Evolutionary conservation across 2,797 vertebrate genomes (phyloP), one percentile per base, ranked within the genome.

Genomic region (Bovichtus diacanthus): DNA sequence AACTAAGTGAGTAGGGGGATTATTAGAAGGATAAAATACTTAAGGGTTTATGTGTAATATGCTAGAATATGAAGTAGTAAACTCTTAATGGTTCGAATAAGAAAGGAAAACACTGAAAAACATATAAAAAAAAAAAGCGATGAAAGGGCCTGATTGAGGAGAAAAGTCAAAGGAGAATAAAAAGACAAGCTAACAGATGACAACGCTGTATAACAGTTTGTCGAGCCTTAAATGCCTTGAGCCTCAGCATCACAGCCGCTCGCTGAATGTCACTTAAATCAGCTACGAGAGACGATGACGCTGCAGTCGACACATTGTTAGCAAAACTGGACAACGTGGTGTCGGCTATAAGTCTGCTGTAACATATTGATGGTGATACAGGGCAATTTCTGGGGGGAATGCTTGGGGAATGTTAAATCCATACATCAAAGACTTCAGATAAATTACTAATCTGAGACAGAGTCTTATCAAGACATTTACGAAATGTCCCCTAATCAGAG

Each of bases 381-480:
- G n/a, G n/a, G n/a, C 53, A n/a, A n/a, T n/a, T n/a, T n/a, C n/a
- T n/a, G n/a, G n/a, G n/a, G n/a, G n/a, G n/a, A n/a, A n/a, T n/a
- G n/a, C n/a, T n/a, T n/a, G n/a, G n/a, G n/a, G n/a, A n/a, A n/a
- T n/a, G n/a, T n/a, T n/a, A n/a, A 71, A 78, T 73, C 59, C 25
- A 58, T 47, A 34, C 4, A 49, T 47, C 4, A 46, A 53, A 55
- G 3, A 55, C 49, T 11, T 62, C 8, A 78, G 56, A 81, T 41
- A 56, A n/a, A 55, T 55, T 44, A 68, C 56, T 62, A 51, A 74
- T 50, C 49, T 50, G n/a, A 49, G 16, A 50, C 6, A 23, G 29
- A 62, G 0, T 46, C 56, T 50, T 11, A 31, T 29, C 13, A 51
- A 65, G 23, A 16, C 65, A 36, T 38, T 4, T 31, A 36, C 4